These are phyloP conservation scores for Plumapathes pennacea DNA, from an alignment of 92 coral and sea anemone genomes.

Conservation along the genomic window DNA sequence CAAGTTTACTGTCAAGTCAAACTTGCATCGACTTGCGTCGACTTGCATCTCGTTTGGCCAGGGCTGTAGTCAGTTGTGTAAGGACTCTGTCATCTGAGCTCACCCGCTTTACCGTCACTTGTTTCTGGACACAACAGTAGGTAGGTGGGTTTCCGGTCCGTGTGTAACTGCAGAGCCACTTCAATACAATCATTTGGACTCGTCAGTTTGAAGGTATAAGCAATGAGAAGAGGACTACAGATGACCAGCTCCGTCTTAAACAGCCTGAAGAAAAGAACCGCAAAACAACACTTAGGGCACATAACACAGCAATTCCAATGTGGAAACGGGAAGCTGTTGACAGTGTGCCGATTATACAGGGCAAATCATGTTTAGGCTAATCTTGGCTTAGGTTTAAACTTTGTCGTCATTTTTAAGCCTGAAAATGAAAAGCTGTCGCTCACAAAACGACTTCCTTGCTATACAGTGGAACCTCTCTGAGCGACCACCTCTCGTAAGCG, in stretches of 20 bases:
- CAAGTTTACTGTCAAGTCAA: too few relatives aligned
- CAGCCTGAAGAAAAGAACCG: constrained; percentile 42
- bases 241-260: constrained; percentile 65
- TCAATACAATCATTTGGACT: constrained; percentile 42
- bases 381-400: too few relatives aligned
- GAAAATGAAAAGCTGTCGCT: too few relatives aligned
- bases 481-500: too few relatives aligned
- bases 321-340: not conserved
- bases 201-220: constrained; percentile 69
- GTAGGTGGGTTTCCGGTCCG: constrained; percentile 82
- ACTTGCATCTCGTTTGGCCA: too few relatives aligned
- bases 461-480: too few relatives aligned
- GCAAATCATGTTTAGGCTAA: not conserved
- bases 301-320: not conserved
- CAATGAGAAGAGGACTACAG: constrained; percentile 69
- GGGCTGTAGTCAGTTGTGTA: too few relatives aligned
- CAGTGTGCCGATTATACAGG: not conserved
- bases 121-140: constrained; percentile 72
- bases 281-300: not conserved
- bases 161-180: constrained; percentile 82
- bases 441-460: too few relatives aligned
- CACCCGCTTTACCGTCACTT: constrained; percentile 37
- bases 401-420: too few relatives aligned
- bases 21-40: too few relatives aligned
- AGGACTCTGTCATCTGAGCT: too few relatives aligned